Evolutionary conservation across 2,797 vertebrate species (phyloP).

Genomic region (Chiroxiphia lanceolata): DNA sequence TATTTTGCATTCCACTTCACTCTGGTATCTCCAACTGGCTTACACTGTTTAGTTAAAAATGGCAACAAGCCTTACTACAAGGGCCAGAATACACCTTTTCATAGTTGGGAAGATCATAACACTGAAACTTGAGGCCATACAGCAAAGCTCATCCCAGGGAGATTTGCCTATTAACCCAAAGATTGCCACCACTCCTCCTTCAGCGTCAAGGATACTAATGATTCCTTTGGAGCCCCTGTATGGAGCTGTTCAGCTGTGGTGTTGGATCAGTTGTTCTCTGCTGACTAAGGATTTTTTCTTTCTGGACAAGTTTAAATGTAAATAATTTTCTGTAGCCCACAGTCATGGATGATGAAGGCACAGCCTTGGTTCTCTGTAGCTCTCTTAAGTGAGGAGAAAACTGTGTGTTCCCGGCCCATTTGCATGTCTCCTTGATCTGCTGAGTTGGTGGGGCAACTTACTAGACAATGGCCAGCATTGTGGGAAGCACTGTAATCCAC

Average conservation of each 20-base stretch:
- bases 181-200: not conserved
- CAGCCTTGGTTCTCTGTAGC: not conserved
- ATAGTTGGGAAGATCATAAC: not conserved
- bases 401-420: slow-evolving; percentile 8
- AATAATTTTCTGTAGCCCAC: not conserved
- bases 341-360: not conserved
- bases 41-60: not conserved
- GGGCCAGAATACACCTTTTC: not conserved
- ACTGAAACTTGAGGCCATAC: not conserved
- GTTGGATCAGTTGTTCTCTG: too few relatives aligned
- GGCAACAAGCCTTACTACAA: not conserved
- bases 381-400: slow-evolving; percentile 29
- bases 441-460: slow-evolving; percentile 17
- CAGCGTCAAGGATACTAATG: not conserved
- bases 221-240: not conserved
- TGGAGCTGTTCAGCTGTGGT: not conserved
- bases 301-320: not conserved
- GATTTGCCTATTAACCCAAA: not conserved
- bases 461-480: slow-evolving; percentile 2
- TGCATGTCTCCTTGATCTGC: slow-evolving; percentile 16
- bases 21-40: not conserved
- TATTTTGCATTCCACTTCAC: not conserved
- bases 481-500: not conserved
- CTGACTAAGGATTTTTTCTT: not conserved
- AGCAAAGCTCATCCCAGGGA: not conserved